These are phyloP conservation scores for Urosaurus nigricauda DNA, from an alignment of 2,797 vertebrate species.

Conservation along the genomic window DNA sequence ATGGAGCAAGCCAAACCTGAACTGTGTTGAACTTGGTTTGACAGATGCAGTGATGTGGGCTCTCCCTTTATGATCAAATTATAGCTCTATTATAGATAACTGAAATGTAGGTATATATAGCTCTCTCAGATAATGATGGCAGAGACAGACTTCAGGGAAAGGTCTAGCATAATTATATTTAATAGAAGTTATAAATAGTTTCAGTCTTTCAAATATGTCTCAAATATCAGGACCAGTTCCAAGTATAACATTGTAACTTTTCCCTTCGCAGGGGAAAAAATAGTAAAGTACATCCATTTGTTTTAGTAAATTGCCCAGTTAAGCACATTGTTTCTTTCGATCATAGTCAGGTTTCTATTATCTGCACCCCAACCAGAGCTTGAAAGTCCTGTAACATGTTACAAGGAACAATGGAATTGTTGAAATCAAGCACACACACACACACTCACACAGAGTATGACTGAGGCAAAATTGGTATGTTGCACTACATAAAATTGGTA, in stretches of 20 bases:
- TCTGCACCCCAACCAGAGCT: too few relatives aligned
- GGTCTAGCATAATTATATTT: constrained; percentile 13
- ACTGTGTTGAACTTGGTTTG: not conserved
- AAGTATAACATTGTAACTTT: not conserved
- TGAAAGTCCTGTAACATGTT: not conserved
- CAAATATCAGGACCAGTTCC: not conserved
- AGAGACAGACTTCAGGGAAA: constrained; percentile 21
- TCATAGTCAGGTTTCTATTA: not conserved
- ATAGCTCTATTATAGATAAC: constrained; percentile 12
- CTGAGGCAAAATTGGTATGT: too few relatives aligned
- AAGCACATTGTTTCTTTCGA: not conserved
- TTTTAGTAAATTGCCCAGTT: not conserved
- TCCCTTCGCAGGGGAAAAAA: too few relatives aligned
- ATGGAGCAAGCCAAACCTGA: not conserved
- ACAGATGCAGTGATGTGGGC: constrained; percentile 2
- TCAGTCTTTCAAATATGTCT: not conserved
- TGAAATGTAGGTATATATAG: constrained; percentile 20
- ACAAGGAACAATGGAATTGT: not conserved
- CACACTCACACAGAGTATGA: too few relatives aligned
- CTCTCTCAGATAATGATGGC: constrained; percentile 24
- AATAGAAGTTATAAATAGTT: constrained; percentile 29
- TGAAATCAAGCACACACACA: not conserved
- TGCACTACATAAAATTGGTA: too few relatives aligned
- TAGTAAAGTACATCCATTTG: not conserved
- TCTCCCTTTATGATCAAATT: constrained; percentile 18